phyloP scores from a whole-genome alignment of 2,888 invertebrate genomes.

The Heterodera filipjevi region DNA sequence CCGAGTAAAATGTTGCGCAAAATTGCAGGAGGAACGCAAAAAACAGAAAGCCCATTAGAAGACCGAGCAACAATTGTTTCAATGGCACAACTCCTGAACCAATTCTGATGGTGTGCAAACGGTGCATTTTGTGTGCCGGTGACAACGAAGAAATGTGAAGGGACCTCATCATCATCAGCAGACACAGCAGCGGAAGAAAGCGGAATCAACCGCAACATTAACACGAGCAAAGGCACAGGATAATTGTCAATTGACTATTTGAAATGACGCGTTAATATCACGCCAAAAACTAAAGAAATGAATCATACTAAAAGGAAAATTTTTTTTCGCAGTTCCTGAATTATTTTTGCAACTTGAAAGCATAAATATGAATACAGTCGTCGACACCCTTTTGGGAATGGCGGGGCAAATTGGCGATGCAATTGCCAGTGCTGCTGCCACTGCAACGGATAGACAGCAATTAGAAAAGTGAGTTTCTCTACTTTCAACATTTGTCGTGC shows the following conservation, averaged over 20 bases:
- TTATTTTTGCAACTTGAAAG: no score
- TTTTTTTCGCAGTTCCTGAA: no score
- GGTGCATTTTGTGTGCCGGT: background rate
- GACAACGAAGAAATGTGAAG: background rate
- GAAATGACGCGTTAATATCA: no score
- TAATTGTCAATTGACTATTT: no score
- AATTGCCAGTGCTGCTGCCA: background rate
- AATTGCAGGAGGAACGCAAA: background rate
- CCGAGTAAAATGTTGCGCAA: background rate
- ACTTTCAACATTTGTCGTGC: background rate
- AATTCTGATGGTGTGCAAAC: background rate
- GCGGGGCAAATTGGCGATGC: slow-evolving; percentile 6
- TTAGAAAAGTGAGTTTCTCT: background rate
- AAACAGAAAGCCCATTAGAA: background rate
- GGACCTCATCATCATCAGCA: background rate
- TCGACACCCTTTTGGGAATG: background rate
- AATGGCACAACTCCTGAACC: background rate
- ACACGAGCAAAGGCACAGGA: no score
- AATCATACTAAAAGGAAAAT: no score
- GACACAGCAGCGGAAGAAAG: background rate
- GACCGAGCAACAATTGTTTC: background rate
- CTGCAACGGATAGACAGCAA: background rate
- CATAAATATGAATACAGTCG: background rate
- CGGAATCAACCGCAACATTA: background rate
- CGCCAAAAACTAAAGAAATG: no score